Evolutionary conservation across 2,113 vertebrate species (phyloP).

Genomic region (Chloropsis cyanopogon): DNA sequence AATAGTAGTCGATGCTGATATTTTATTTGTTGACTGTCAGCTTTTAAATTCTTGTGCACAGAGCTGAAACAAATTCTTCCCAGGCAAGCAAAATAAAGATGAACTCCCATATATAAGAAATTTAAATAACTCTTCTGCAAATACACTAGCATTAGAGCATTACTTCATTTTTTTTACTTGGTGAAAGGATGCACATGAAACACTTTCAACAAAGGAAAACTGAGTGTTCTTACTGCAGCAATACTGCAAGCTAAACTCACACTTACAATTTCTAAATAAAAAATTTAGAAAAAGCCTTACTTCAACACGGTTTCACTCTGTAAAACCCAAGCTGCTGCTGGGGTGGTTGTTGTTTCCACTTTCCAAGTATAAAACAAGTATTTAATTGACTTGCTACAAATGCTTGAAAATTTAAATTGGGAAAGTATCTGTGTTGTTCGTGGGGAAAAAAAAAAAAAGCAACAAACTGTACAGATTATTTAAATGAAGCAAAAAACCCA

Average conservation of each 20-base stretch:
- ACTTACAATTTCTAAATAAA: slow-evolving; percentile 18
- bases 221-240: background rate
- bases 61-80: slow-evolving; percentile 49
- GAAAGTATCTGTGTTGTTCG: background rate
- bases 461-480: slow-evolving; percentile 37
- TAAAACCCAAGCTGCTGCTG: background rate
- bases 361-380: background rate
- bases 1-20: slow-evolving; percentile 79
- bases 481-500: slow-evolving; percentile 53
- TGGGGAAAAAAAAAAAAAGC: background rate
- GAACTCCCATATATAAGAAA: slow-evolving; percentile 36
- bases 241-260: slow-evolving; percentile 17
- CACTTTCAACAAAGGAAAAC: slow-evolving; percentile 32
- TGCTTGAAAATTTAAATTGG: slow-evolving; percentile 20
- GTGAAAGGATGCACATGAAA: slow-evolving; percentile 25
- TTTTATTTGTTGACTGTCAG: slow-evolving; percentile 64
- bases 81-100: slow-evolving; percentile 54
- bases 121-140: slow-evolving; percentile 50
- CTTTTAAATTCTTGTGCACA: slow-evolving; percentile 63
- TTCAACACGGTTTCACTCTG: background rate
- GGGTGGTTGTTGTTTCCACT: background rate
- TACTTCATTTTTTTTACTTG: slow-evolving; percentile 31
- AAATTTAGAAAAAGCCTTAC: background rate
- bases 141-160: background rate
- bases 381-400: background rate